Base-by-base conservation (phyloP, 2,888 invertebrate species). In the Syrista parreyssii region DNA sequence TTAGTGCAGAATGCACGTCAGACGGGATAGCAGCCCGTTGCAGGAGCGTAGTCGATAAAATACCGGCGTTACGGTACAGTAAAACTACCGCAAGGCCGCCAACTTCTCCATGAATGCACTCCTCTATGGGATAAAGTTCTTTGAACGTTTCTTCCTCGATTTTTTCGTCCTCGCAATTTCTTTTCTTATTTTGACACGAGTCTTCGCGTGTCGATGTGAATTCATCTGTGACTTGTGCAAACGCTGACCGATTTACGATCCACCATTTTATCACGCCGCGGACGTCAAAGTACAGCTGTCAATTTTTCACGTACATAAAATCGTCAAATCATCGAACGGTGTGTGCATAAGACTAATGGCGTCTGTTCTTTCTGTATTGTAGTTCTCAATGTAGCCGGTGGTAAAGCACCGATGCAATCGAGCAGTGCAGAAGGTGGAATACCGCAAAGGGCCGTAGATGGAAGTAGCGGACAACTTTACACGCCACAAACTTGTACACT, bases 351-450 rank as follows among this genome's bases (percentile, higher is more conserved):
- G 12, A 31, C 6, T 71, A 33, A 71, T 33, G 31, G 76, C 74
- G 75, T 79, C 77, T 83, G 86, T 86, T 85, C 80, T 79, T 93
- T 55, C 55, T 55, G 6, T 23, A 55, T 55, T 92, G 0, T 94
- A 98, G 98, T 98, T 68, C 91, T 98, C 74, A 98, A 98, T 92
- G 98, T 98, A 79, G 98, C 98, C 0, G 97, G 97, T 2, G 98
- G 98, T 40, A 98, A 98, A 91, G 98, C 98, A 0, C 97, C 98
- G 1, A 98, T 98, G 98, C 98, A 98, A 91, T 95, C 95, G 9
- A 97, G 96, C 79, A 96, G 96, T 0, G 95, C 96, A 73, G 95
- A 95, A 3, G 94, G 95, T 15, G 98, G 97, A 23, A 96, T 97
- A 15, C 97, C 98, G 0, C 98, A 98, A 91, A 95, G 96, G 82